phyloP scores from a whole-genome alignment of 2,888 invertebrate genomes.

The Brachylomia viminalis region DNA sequence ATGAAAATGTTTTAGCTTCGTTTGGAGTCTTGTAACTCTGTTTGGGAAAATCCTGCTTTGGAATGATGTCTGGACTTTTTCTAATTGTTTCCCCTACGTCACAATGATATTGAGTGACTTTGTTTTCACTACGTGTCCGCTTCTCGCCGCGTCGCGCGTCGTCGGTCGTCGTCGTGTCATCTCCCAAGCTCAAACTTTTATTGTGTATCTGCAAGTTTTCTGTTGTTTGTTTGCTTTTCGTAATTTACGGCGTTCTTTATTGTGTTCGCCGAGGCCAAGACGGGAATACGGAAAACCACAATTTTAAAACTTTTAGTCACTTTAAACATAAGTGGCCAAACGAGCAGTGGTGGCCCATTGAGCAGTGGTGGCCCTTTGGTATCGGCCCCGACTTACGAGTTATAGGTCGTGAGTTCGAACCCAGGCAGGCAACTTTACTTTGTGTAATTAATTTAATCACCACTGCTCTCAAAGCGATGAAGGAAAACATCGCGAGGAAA shows the following conservation, averaged over 20 bases:
- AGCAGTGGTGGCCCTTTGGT: no score
- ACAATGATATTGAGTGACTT: conserved; percentile 13
- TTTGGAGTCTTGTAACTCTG: neutral
- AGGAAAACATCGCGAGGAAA: no score
- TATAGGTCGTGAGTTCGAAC: no score
- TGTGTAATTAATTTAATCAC: no score
- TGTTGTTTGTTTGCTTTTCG: conserved; percentile 42
- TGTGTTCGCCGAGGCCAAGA: conserved; percentile 11
- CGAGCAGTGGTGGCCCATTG: no score
- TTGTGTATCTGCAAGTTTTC: conserved; percentile 18
- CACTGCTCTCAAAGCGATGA: no score
- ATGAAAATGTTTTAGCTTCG: conserved; percentile 13
- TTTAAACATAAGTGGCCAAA: no score
- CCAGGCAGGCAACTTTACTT: no score
- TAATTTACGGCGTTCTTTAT: conserved; percentile 45
- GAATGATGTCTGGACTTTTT: conserved; percentile 32
- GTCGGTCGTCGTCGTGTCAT: conserved; percentile 1
- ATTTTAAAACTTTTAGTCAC: conserved; percentile 21
- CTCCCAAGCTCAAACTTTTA: conserved; percentile 37
- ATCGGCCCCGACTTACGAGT: no score
- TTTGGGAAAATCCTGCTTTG: conserved; percentile 31
- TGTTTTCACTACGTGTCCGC: neutral
- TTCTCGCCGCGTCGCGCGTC: no score
- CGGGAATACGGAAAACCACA: neutral
- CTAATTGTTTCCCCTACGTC: conserved; percentile 27